Base-by-base conservation (phyloP, 1,140 invertebrate species). In the Tetragnatha versicolor region DNA sequence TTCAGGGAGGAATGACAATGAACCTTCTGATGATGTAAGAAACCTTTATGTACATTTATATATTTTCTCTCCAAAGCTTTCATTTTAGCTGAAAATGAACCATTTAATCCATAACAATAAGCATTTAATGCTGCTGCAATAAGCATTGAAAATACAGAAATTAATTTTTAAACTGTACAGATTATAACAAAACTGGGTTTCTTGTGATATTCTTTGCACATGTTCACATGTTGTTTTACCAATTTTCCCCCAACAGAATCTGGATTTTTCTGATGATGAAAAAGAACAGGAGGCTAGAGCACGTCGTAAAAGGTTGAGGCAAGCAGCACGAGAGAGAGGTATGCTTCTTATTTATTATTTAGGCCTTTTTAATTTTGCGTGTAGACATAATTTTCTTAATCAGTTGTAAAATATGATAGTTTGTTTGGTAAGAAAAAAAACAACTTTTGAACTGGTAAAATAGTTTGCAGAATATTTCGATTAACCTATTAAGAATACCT, bases 221-320 rank as follows among this genome's bases (percentile, higher is more conserved):
- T 2, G 7, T 5, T 14, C 14, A 2, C 5, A 68, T 29, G 27
- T n/a, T 55, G 22, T 51, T 55, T 37, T 22, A 10, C 6, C 12
- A 33, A 63, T 35, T 72, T 33, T 58, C 17, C 31, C 7, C 29
- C 10, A 14, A 22, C 2, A 89, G 66, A 89, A 88, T 80, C 69
- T 90, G 0, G 94, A 95, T 35, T 96, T 91, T 88, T 97, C 95
- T 0, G 94, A 97, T 84, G 95, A 97, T 84, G 95, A 97, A 83
- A 89, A 91, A 82, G 94, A 96, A 85, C 86, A 88, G 63, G 73
- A 86, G 84, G 84, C 87, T 6, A 87, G 83, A 69, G n/a, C n/a
- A n/a, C n/a, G n/a, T n/a, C n/a, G n/a, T n/a, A n/a, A n/a, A n/a
- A n/a, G n/a, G n/a, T n/a, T n/a, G n/a, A n/a, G n/a, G n/a, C n/a